Evolutionary conservation across 2,888 invertebrate species (phyloP), one percentile per base, ranked within the genome.

Genomic region (Eupithecia pulchellata): DNA sequence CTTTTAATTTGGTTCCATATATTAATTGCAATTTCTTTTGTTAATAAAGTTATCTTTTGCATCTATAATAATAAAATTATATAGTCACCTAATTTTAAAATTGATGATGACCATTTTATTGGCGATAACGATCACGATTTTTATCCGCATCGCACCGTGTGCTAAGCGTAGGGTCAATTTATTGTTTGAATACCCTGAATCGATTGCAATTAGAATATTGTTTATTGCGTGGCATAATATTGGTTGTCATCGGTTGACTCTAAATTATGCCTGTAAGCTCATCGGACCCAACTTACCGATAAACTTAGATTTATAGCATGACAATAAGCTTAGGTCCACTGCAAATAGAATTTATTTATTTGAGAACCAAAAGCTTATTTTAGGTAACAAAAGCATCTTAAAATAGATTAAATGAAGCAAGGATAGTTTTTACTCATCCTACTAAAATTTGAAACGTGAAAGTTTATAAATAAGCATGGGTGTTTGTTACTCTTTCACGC

Each of bases 131-230:
- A 36, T n/a, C 55, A 57, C 11, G 30, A 42, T 32, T 17, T 25
- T 58, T 30, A 30, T 14, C 14, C 47, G 60, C 63, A 66, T 30
- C 72, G 72, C 36, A 36, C 55, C 39, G 60, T 64, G 39, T 72
- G n/a, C 13, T 34, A 36, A 9, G 30, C 3, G 14, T 57, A 55
- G 39, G 32, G 32, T 32, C 47, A 52, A 72, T 74, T 74, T 74
- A 74, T 71, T 62, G 67, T 74, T 65, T 20, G 47, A 39, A 62
- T 69, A 66, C 66, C 29, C 47, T 34, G 69, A 67, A 74, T 64
- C 69, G 74, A 67, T 67, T 69, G 64, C 71, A 74, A 74, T 74
- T 74, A 71, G 64, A 61, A 65, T 69, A 74, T 71, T 58, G 73
- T 74, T 74, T 74, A 72, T 67, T 32, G 72, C 39, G 13, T 55